Conservation (phyloP, 2,797 vertebrate genomes). For the Miichthys miiuy region DNA sequence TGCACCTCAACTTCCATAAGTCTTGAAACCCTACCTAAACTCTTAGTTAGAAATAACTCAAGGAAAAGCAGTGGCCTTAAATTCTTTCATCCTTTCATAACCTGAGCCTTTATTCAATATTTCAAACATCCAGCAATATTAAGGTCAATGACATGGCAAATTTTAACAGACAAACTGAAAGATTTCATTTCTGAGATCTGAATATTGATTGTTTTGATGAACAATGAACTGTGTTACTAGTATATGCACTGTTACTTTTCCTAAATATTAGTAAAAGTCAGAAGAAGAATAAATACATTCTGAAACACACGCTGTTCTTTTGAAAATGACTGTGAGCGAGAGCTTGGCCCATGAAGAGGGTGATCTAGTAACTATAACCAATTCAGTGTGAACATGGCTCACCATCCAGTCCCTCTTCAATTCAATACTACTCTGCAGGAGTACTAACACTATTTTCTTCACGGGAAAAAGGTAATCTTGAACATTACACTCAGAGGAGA, state of each 20-base stretch:
- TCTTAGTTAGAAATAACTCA: constrained; percentile 2
- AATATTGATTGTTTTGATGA: not conserved
- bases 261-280: not conserved
- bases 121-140: not conserved
- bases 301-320: not conserved
- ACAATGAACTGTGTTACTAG: not conserved
- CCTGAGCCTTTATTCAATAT: not conserved
- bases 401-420: constrained; percentile 12
- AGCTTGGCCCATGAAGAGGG: not conserved
- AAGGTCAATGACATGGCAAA: not conserved
- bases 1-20: not conserved
- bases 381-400: constrained; percentile 10
- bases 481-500: constrained; percentile 48
- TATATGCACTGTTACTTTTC: not conserved
- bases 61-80: not conserved
- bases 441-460: constrained; percentile 31
- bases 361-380: constrained; percentile 1
- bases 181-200: not conserved
- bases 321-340: constrained; percentile 13
- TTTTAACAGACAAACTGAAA: not conserved
- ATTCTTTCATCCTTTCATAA: not conserved
- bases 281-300: constrained; percentile 1
- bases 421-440: constrained; percentile 33
- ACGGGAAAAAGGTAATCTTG: constrained; percentile 50
- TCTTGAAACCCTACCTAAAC: not conserved